Base-by-base conservation (phyloP, 2,797 vertebrate genomes). In the Enteromius argenteus region DNA sequence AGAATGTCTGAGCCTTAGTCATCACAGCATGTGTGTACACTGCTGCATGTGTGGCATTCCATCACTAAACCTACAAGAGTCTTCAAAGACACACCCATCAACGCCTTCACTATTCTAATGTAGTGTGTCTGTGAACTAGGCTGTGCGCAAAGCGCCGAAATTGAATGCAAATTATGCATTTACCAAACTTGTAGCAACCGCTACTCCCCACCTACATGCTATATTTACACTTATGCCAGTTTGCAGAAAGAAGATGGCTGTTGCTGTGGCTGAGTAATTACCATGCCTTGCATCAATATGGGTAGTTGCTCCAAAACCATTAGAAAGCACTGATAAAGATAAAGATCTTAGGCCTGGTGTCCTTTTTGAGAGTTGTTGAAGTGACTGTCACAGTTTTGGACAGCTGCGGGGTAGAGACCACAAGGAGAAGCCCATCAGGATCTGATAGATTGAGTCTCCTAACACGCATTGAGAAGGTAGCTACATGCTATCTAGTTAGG, bases 21-120 rank as follows among this genome's bases (percentile, higher is more conserved):
- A 89, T 83, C 89, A 85, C 84, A 88, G 86, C 86, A 73, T 89
- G 88, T 93, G 93, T 95, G 90, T 92, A 91, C 88, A 90, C 87
- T 93, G 89, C 44, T 21, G 90, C 80, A 90, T 93, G 89, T 86
- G 90, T 89, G 56, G 66, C 91, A 94, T 93, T 94, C 92, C 91
- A 93, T 89, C 84, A 62, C 62, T 80, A 86, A 84, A 81, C n/a
- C 79, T 46, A 80, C 84, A 84, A 88, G 68, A 88, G 66, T 76
- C 74, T 67, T 88, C 75, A 84, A 79, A 71, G 72, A 77, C 84
- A 80, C 19, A 77, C n/a, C 27, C 53, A 53, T 76, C 23, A 17
- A 80, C 44, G 23, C 64, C 15, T 80, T 77, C 69, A 60, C 23
- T 67, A 76, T 68, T 71, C 4, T 56, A 35, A 58, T 46, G 37